Percentiles rank a stretch among this genome's conserved stretches.
Evolutionary conservation across 2,113 vertebrate genomes (phyloP).

Genomic region (Thalassarche chlororhynchos): DNA sequence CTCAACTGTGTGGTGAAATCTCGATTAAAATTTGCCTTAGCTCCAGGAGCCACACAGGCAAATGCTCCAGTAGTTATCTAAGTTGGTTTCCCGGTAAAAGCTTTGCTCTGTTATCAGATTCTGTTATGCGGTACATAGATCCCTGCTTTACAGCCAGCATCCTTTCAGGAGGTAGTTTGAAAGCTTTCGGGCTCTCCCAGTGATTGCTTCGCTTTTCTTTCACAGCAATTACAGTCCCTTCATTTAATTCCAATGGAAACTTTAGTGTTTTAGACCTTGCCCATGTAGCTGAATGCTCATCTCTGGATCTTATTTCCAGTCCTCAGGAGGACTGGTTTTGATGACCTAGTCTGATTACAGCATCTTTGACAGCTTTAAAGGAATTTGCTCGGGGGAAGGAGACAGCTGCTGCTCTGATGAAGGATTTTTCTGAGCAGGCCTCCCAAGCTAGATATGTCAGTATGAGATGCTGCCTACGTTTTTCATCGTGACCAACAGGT

Average conservation of each 20-base stretch:
- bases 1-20: slow-evolving; percentile 4
- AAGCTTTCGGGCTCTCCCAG: background rate
- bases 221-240: slow-evolving; percentile 54
- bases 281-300: slow-evolving; percentile 60
- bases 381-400: slow-evolving; percentile 73
- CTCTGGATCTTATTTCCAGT: slow-evolving; percentile 73
- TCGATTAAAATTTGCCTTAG: slow-evolving; percentile 37
- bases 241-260: slow-evolving; percentile 72
- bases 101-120: slow-evolving; percentile 30
- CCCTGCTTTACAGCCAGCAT: background rate
- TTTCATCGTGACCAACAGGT: slow-evolving; percentile 86
- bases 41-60: background rate
- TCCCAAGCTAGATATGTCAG: slow-evolving; percentile 71
- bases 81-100: slow-evolving; percentile 2
- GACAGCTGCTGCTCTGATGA: slow-evolving; percentile 77
- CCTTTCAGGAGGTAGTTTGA: background rate
- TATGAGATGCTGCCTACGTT: slow-evolving; percentile 78
- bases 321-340: slow-evolving; percentile 42
- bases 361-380: slow-evolving; percentile 82
- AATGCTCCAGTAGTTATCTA: background rate
- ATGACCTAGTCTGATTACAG: slow-evolving; percentile 77
- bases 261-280: slow-evolving; percentile 61
- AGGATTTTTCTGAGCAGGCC: slow-evolving; percentile 79
- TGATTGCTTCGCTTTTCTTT: slow-evolving; percentile 43
- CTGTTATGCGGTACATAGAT: background rate